Conservation (phyloP, 2,888 invertebrate species). For the Parthenolecanium corni region DNA sequence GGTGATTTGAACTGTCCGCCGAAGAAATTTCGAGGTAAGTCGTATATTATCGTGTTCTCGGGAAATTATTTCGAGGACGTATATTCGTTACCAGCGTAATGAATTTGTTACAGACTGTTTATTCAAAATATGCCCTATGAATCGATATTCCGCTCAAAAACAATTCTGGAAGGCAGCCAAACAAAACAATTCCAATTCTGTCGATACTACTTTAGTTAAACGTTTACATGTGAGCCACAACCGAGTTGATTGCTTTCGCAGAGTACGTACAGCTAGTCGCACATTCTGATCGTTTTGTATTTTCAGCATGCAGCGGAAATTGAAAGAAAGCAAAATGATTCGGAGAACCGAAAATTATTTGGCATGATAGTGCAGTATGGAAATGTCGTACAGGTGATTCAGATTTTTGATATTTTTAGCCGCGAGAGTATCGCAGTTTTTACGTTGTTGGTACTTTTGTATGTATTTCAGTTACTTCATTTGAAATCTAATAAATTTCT, state of each 20-base stretch:
- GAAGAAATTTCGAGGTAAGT: slow-evolving; percentile 89
- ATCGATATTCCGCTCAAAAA: slow-evolving; percentile 89
- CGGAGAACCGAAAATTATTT: slow-evolving; percentile 86
- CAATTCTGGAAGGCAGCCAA: slow-evolving; percentile 95
- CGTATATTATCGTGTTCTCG: background rate
- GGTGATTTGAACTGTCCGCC: slow-evolving; percentile 91
- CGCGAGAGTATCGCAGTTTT: too few relatives aligned
- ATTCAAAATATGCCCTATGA: slow-evolving; percentile 92
- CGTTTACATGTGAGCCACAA: slow-evolving; percentile 64
- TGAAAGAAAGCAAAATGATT: slow-evolving; percentile 97
- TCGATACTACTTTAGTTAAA: slow-evolving; percentile 74
- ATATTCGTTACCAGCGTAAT: too few relatives aligned
- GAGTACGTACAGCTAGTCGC: background rate
- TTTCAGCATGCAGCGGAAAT: slow-evolving; percentile 92
- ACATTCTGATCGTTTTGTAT: too few relatives aligned
- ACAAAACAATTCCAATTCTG: slow-evolving; percentile 71
- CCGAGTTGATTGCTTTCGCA: too few relatives aligned
- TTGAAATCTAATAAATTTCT: slow-evolving; percentile 97
- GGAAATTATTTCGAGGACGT: background rate
- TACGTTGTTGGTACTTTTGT: background rate
- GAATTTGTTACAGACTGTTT: slow-evolving; percentile 61
- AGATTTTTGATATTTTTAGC: too few relatives aligned
- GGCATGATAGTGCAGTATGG: slow-evolving; percentile 91
- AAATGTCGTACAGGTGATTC: slow-evolving; percentile 67
- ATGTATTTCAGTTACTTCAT: slow-evolving; percentile 60